Evolutionary conservation across 2,888 invertebrate species (phyloP), one percentile per base, ranked within the genome.

Genomic region (Dicyrtoma fusca): DNA sequence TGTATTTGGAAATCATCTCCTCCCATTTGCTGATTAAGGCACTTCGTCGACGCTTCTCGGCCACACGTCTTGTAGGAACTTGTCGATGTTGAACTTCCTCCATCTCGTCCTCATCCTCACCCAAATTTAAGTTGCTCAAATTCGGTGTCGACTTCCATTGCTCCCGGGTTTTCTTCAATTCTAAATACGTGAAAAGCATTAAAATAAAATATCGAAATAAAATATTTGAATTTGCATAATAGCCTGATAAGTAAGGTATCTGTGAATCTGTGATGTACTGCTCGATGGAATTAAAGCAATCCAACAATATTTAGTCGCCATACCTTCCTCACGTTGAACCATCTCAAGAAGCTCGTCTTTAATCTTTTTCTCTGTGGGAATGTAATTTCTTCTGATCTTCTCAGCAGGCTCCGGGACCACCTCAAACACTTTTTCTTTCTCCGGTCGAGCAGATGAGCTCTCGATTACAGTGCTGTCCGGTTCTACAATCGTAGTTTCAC

Each of bases 21-120:
- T 74, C 74, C 74, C 74, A 74, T 72, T 74, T 72, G 64, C 57
- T 69, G 44, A 74, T 72, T 21, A 74, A 59, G 19, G 69, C 65
- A 49, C 71, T 71, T 55, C 71, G 65, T 23, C 71, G 44, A n/a
- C 71, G 65, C n/a, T 65, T 65, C 26, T 71, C 71, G 13, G 23
- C 42, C 13, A 26, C 55, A 10, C 64, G 17, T 19, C 55, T 42
- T 1, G 34, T 34, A 34, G 64, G 55, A 49, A 23, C 26, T 47
- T 64, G 57, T 34, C 55, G 57, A 13, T 42, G 63, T 25, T 53
- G 44, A 26, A n/a, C 47, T 25, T 59, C 71, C 26, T 64, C 34
- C n/a, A 23, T 17, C 6, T 69, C 26, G 6, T 69, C 62, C 13
- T 57, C 68, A n/a, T 68, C 68, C 13, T 69, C 69, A 49, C 21